Base-by-base conservation (phyloP, 2,888 invertebrate genomes). In the Willowsia nigromaculata region DNA sequence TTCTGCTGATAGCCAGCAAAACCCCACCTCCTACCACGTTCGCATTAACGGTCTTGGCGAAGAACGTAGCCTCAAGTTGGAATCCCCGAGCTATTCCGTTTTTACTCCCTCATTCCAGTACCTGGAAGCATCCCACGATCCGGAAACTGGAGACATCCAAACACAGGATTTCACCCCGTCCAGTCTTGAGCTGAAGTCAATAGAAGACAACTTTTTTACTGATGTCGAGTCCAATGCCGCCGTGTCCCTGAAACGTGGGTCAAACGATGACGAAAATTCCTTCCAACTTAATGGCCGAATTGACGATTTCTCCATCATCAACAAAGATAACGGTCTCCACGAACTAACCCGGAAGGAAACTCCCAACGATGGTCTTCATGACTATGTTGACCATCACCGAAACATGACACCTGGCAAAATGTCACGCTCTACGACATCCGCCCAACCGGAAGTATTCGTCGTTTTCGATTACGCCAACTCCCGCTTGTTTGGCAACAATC, bases 391-490 rank as follows among this genome's bases (percentile, higher is more conserved):
- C 25, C 59, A 71, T 3, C 25, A 90, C 7, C 13, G 84, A n/a
- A 71, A n/a, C 30, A 15, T 85, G 0, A 84, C 71, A 1, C 86
- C 71, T n/a, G 80, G 78, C 27, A 87, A 71, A 5, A 0, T 11
- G 4, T 50, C 87, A 13, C 59, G 86, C 43, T 68, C 87, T 18
- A 68, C 56, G 22, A 53, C 62, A 0, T 37, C 30, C 1, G 86
- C 86, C 1, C 74, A 59, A 5, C 90, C 90, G 1, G 91, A 91
- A 82, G 74, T 91, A 1, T 90, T 89, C 27, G 87, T 91, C 33
- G 40, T 92, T 37, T 88, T 91, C 11, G 92, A 92, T 56, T 90
- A 91, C 40, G 87, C 84, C 25, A 86, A 89, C 22, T 71, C 85
- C 11, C 47, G 62, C 18, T 30, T 27, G 1, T 85, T 91, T 37